Evolutionary conservation across 2,888 invertebrate species (phyloP), one percentile per base, ranked within the genome.

Genomic region (Drosophila mimica): DNA sequence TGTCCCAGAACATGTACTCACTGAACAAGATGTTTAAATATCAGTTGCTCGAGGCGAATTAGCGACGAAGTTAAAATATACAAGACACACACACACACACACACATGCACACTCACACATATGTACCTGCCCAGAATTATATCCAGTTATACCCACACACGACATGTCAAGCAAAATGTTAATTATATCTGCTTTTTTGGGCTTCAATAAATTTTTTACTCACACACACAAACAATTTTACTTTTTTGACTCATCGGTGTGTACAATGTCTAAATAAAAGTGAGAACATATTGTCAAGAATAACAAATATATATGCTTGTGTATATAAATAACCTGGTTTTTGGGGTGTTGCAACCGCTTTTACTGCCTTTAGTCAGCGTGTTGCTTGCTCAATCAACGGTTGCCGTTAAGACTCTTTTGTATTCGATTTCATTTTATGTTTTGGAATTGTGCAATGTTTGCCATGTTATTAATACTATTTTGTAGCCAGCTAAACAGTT

Each of bases 21-120:
- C 74, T 88, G 5, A 85, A 85, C 65, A 91, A 91, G 87, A 82
- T 83, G 76, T 81, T 91, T 52, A 82, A 83, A 57, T 88, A 91
- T 72, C 82, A 84, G 28, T 62, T 91, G 61, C 71, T 91, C 53
- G 85, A 92, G 66, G 74, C 82, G 61, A 75, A 78, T 69, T 91
- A 65, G 52, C 43, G 13, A 52, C 33, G 11, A 30, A 25, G 31
- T 49, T 25, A 3, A 33, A 46, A 48, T 48, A 17, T 49, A 51
- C 31, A 30, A 6, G 9, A 20, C 46, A 11, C 25, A 52, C 25
- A 52, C 43, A 34, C 30, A 7, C 17, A 33, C n/a, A 53, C 49
- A n/a, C 25, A 62, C 49, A 67, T 48, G 36, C 38, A 38, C 43
- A 46, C 25, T 33, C 2, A 46, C 36, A 43, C 43, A 34, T 28